Percentiles rank a stretch among this genome's conserved stretches.
Conservation (phyloP, 1,140 invertebrate species). For the Drosophila bocqueti region DNA sequence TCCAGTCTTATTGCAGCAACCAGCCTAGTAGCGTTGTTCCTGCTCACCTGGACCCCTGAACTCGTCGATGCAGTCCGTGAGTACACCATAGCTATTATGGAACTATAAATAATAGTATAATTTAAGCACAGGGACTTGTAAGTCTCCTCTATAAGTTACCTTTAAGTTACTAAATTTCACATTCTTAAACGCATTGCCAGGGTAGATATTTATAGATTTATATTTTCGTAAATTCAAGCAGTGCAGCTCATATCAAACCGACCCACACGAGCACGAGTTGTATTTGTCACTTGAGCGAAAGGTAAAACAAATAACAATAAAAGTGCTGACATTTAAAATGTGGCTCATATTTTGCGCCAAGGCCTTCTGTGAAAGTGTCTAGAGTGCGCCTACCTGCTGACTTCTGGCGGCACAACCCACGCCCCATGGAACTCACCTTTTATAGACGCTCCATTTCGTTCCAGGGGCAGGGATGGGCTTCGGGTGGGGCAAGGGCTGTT, state of each 20-base stretch:
- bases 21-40: slow-evolving; percentile 69
- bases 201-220: background rate
- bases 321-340: slow-evolving; percentile 64
- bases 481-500: slow-evolving; percentile 4
- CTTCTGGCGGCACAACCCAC: slow-evolving; percentile 23
- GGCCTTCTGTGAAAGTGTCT: slow-evolving; percentile 45
- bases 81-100: slow-evolving; percentile 44
- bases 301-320: slow-evolving; percentile 58
- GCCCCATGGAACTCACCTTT: slow-evolving; percentile 54
- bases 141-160: background rate
- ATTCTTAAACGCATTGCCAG: background rate
- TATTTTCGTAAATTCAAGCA: slow-evolving; percentile 16
- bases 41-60: slow-evolving; percentile 74
- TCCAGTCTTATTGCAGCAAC: slow-evolving; percentile 72
- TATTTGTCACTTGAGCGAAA: slow-evolving; percentile 35
- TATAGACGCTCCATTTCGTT: slow-evolving; percentile 69
- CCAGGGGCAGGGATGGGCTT: background rate
- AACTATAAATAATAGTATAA: background rate
- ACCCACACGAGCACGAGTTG: background rate
- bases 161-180: background rate
- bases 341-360: slow-evolving; percentile 57
- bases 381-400: slow-evolving; percentile 21
- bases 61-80: slow-evolving; percentile 83
- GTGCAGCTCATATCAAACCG: background rate
- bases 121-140: background rate